A percentile compares a stretch with the other conserved stretches of the same genome.
These are phyloP conservation scores for Actias luna DNA, from an alignment of 2,888 invertebrate species.

Conservation along the genomic window DNA sequence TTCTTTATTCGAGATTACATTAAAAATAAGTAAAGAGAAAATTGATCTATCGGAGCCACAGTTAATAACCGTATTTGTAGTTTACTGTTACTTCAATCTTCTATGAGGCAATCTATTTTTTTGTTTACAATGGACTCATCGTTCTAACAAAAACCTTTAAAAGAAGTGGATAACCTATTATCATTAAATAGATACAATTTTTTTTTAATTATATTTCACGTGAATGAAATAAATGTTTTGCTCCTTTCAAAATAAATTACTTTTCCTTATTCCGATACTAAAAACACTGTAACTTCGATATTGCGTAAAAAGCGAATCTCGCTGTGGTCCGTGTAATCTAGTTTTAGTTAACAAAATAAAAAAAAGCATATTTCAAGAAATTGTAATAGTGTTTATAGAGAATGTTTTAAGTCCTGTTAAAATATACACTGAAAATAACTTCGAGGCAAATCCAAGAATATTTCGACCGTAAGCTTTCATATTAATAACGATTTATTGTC, in stretches of 20 bases:
- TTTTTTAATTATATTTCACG: neutral
- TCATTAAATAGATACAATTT: neutral
- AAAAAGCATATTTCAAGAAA: no score
- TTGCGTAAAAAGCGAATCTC: neutral
- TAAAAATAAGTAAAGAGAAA: neutral
- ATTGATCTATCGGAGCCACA: neutral
- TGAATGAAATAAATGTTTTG: neutral
- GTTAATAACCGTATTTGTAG: neutral
- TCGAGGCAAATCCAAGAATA: conserved; percentile 13
- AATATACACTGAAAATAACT: neutral
- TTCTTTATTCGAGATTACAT: neutral
- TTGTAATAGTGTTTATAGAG: neutral
- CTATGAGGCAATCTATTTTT: neutral
- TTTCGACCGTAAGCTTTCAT: conserved; percentile 22
- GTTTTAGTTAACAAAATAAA: no score
- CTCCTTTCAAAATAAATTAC: neutral
- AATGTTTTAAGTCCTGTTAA: neutral
- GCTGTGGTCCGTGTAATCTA: no score
- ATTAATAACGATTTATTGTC: conserved; percentile 36
- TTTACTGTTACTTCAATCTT: conserved; percentile 5
- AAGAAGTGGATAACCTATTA: neutral
- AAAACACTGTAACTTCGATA: neutral
- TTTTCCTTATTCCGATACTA: neutral
- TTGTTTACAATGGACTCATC: neutral
- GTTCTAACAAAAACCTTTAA: neutral